phyloP scores from a whole-genome alignment of 2,113 vertebrate genomes.

The Bolborhynchus lineola region DNA sequence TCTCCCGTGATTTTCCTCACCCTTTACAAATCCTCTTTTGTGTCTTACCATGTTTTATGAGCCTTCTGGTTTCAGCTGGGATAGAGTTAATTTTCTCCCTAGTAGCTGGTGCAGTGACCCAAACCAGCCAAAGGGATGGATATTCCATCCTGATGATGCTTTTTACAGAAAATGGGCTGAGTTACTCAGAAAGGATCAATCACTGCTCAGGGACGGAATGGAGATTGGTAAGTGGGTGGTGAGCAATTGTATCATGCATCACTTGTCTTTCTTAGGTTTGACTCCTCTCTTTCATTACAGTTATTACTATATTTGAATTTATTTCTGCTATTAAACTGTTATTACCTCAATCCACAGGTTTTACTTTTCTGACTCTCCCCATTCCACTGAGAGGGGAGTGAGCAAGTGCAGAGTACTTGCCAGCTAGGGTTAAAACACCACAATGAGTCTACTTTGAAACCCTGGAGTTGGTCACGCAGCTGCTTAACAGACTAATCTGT shows the following conservation, averaged over 20 bases:
- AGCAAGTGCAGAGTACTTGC: background rate
- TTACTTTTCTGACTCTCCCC: background rate
- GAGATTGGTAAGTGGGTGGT: background rate
- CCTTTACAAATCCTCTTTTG: background rate
- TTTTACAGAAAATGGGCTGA: background rate
- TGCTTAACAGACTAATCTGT: background rate
- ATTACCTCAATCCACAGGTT: background rate
- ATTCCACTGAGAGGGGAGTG: background rate
- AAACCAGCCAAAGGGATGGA: background rate
- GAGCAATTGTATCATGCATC: background rate
- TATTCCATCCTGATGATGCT: background rate
- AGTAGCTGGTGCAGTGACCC: background rate
- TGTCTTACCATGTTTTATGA: background rate
- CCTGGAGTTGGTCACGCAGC: background rate
- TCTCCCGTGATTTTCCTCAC: background rate
- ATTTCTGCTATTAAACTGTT: background rate
- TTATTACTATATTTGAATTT: background rate
- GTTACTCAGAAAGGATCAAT: background rate
- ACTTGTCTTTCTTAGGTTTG: background rate
- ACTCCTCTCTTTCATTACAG: background rate
- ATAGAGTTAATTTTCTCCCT: background rate
- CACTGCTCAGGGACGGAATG: background rate
- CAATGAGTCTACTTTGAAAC: background rate
- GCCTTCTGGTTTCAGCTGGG: background rate
- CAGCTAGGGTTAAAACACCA: background rate